phyloP scores from a whole-genome alignment of 2,113 vertebrate genomes.

The Puma concolor region DNA sequence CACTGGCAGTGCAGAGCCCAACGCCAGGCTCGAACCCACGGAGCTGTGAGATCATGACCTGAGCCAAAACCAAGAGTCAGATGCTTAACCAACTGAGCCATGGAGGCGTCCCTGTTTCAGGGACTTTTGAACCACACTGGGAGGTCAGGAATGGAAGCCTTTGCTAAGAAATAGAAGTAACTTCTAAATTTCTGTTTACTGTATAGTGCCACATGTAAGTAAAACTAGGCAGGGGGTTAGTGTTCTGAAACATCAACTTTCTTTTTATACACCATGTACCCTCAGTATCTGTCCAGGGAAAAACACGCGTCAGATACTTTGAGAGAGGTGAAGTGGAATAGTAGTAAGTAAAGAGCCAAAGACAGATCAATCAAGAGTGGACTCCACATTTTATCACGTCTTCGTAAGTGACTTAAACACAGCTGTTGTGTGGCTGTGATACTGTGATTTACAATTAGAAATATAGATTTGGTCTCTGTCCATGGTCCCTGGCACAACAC shows the following conservation, averaged over 20 bases:
- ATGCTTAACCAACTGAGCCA: too few relatives aligned
- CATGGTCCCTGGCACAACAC: background rate
- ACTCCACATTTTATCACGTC: background rate
- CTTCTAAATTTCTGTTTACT: background rate
- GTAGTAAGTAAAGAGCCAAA: background rate
- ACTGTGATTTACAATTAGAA: too few relatives aligned
- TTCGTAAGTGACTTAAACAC: too few relatives aligned
- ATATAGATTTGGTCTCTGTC: accelerated
- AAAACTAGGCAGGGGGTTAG: accelerated
- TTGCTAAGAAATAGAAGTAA: background rate
- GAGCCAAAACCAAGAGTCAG: too few relatives aligned
- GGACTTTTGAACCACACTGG: background rate
- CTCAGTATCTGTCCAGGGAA: too few relatives aligned
- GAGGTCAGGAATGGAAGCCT: background rate
- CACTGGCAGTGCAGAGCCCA: too few relatives aligned
- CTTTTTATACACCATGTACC: too few relatives aligned
- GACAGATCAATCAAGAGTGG: background rate
- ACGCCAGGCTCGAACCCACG: too few relatives aligned
- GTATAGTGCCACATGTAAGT: too few relatives aligned
- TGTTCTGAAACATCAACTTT: background rate
- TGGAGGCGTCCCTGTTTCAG: background rate
- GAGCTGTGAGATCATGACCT: too few relatives aligned
- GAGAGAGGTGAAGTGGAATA: background rate
- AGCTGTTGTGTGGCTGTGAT: background rate
- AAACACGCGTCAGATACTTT: background rate